Conservation (phyloP, 2,113 vertebrate species). For the Microtus oregoni region DNA sequence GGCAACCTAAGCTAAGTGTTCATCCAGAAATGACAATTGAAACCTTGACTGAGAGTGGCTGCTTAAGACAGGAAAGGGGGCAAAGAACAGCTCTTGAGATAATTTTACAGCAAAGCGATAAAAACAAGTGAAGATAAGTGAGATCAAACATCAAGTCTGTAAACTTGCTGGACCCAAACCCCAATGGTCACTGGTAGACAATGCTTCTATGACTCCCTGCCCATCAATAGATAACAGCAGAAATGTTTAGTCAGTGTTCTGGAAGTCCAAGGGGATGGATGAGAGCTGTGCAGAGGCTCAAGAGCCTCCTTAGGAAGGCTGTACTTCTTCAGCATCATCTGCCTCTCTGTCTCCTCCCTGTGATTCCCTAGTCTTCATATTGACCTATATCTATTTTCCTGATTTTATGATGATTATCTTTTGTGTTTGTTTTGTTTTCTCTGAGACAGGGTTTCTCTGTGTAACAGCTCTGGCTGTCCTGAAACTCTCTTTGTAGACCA, state of each 20-base stretch:
- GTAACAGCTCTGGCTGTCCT: background rate
- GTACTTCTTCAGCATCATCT: background rate
- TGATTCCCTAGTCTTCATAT: slow-evolving; percentile 11
- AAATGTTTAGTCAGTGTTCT: background rate
- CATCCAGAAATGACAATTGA: slow-evolving; percentile 35
- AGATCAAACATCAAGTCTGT: background rate
- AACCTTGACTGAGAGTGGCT: slow-evolving; percentile 47
- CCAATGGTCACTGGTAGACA: background rate
- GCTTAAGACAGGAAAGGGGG: slow-evolving; percentile 22
- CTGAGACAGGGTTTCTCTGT: background rate
- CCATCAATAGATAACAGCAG: background rate
- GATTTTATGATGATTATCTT: slow-evolving; percentile 10
- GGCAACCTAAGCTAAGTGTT: slow-evolving; percentile 30
- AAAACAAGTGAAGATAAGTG: slow-evolving; percentile 45
- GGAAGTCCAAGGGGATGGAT: slow-evolving; percentile 12
- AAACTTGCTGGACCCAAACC: slow-evolving; percentile 11
- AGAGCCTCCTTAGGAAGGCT: background rate
- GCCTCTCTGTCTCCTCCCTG: background rate
- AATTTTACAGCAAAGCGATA: background rate
- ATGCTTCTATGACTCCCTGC: background rate
- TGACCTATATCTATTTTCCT: slow-evolving; percentile 13
- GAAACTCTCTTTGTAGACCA: background rate
- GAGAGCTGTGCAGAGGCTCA: background rate
- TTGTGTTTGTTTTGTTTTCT: background rate
- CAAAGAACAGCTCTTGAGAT: background rate